Base-by-base conservation (phyloP, 1,140 invertebrate species). In the Drosophila auraria region DNA sequence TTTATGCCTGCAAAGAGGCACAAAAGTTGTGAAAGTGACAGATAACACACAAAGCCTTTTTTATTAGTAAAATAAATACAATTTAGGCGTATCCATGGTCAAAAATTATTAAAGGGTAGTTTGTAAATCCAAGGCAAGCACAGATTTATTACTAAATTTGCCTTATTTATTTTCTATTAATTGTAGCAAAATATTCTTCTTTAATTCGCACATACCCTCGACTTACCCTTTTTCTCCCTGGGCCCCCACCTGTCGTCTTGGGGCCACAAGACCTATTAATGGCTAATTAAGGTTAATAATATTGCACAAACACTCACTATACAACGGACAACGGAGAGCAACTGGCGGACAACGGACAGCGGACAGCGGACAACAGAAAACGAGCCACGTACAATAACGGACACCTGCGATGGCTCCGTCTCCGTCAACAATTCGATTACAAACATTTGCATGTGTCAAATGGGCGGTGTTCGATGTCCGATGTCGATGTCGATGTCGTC, bases 201-300 rank as follows among this genome's bases (percentile, higher is more conserved):
- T 36, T 2, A 15, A 4, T 57, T 61, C 11, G 17, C 17, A 15
- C 33, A 62, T 36, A 33, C 63, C 20, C 20, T 62, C 5, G 11
- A 6, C 2, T 25, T 65, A 65, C 40, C 23, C 61, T 30, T 38
- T 64, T 64, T 8, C 12, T 8, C 11, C 12, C 20, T 17, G 25
- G 17, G 33, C 14, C 33, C 47, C 61, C 51, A 45, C 27, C 44
- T 53, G 27, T 17, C 69, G 14, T 47, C 56, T 61, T 33, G 12
- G 33, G 44, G 45, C 56, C 47, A 57, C 45, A 47, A 62, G 61
- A 50, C 73, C 58, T 64, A 89, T 87, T 81, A 83, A 81, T 81
- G 64, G 60, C 69, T 89, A 87, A 87, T 87, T 84, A 83, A 84
- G 81, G 78, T 89, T 89, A 84, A 89, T 89, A 81, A 84, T 78